Percentiles rank a stretch among this genome's conserved stretches.
Evolutionary conservation across 2,113 vertebrate species (phyloP).

Genomic region (Notarius quadriscutis): DNA sequence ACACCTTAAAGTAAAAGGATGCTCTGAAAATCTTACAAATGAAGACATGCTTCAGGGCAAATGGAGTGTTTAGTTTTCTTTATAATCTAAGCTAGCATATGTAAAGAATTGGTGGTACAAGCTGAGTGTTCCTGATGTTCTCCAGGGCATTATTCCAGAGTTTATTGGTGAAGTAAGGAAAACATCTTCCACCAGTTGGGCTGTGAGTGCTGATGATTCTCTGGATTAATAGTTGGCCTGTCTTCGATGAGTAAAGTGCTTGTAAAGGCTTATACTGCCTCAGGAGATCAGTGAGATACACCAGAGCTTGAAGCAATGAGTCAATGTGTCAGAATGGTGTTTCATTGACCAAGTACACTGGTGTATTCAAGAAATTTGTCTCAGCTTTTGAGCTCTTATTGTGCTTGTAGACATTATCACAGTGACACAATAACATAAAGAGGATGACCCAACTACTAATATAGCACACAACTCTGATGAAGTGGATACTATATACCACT

Average conservation of each 20-base stretch:
- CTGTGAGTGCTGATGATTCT: neutral
- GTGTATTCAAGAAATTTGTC: neutral
- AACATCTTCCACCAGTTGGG: neutral
- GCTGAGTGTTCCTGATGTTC: neutral
- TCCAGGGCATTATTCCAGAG: neutral
- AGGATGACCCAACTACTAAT: neutral
- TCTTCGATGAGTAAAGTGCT: neutral
- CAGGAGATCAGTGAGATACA: neutral
- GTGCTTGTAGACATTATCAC: neutral
- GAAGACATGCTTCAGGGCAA: neutral
- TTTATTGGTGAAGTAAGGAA: neutral
- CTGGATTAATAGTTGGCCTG: neutral
- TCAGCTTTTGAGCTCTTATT: neutral
- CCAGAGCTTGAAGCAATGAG: neutral
- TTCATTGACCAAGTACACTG: neutral
- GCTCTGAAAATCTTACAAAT: neutral
- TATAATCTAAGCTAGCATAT: neutral
- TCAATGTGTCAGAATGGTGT: neutral
- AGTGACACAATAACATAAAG: neutral
- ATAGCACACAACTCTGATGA: neutral
- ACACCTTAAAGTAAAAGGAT: neutral
- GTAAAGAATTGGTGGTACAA: neutral
- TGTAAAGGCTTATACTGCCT: neutral
- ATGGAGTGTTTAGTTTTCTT: neutral
- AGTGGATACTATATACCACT: neutral